Conservation (phyloP, 2,888 invertebrate species). For the Didymodactylos carnosus region DNA sequence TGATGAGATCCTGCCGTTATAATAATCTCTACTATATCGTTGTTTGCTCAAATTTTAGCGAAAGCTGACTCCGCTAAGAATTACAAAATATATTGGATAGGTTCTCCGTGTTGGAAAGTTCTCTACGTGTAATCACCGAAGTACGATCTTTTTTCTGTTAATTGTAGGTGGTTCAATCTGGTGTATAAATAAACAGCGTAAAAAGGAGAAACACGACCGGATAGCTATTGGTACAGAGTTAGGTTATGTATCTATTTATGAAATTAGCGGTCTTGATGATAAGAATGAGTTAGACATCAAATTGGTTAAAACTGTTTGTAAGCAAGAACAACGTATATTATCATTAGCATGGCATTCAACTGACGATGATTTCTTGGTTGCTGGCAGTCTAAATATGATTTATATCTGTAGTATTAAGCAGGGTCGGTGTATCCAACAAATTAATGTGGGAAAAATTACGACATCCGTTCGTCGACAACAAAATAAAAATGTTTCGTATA, state of each 20-base stretch:
- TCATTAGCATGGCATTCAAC: background rate
- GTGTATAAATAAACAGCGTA: background rate
- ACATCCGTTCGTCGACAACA: background rate
- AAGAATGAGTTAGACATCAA: background rate
- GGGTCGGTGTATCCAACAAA: background rate
- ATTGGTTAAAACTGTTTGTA: background rate
- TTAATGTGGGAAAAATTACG: background rate
- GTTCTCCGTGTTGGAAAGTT: too few relatives aligned
- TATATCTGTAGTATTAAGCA: background rate
- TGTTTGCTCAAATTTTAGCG: too few relatives aligned
- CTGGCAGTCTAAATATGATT: background rate
- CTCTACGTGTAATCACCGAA: too few relatives aligned
- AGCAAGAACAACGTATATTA: background rate
- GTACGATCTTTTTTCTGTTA: too few relatives aligned
- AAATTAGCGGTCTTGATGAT: background rate
- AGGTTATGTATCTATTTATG: background rate
- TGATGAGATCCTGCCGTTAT: too few relatives aligned
- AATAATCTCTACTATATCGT: too few relatives aligned
- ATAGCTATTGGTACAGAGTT: background rate
- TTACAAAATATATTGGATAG: too few relatives aligned
- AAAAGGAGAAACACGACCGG: background rate
- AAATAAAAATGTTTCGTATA: too few relatives aligned
- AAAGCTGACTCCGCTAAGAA: too few relatives aligned
- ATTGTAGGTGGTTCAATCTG: background rate
- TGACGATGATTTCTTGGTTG: background rate